These are phyloP conservation scores for Rhorus exstirpatorius DNA, from an alignment of 2,888 invertebrate genomes.

Conservation along the genomic window DNA sequence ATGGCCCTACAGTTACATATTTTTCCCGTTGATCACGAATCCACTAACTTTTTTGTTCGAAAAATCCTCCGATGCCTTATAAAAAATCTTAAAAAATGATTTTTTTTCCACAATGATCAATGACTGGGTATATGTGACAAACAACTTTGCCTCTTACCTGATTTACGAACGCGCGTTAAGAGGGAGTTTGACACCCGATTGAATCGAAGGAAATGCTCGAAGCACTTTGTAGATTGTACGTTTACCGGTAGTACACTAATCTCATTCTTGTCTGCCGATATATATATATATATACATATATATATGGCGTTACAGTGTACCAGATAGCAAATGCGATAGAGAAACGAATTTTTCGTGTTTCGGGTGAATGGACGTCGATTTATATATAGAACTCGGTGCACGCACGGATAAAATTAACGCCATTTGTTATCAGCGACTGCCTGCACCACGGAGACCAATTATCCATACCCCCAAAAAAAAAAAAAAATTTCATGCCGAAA, in stretches of 20 bases:
- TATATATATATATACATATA: neutral
- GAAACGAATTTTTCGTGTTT: constrained; percentile 82
- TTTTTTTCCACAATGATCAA: constrained; percentile 6
- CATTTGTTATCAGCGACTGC: constrained; percentile 40
- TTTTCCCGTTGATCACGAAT: neutral
- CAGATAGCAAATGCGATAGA: constrained; percentile 37
- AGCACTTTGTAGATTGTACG: constrained; percentile 35
- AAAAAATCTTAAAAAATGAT: neutral
- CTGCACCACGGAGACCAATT: neutral
- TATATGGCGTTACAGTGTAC: constrained; percentile 11
- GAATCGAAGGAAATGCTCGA: constrained; percentile 45
- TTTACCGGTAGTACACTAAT: constrained; percentile 32
- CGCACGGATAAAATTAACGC: constrained; percentile 48
- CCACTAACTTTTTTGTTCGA: neutral
- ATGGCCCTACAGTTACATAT: no score
- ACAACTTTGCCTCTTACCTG: constrained; percentile 18
- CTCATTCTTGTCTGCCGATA: constrained; percentile 36
- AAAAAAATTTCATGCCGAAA: neutral
- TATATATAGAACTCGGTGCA: constrained; percentile 67
- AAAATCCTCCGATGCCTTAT: no score
- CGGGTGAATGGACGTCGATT: constrained; percentile 83
- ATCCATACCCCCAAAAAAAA: neutral
- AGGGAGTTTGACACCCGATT: constrained; percentile 32
- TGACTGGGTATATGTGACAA: constrained; percentile 34
- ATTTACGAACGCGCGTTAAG: neutral